Conservation (phyloP, 2,888 invertebrate genomes). For the Epirrhoe alternata region DNA sequence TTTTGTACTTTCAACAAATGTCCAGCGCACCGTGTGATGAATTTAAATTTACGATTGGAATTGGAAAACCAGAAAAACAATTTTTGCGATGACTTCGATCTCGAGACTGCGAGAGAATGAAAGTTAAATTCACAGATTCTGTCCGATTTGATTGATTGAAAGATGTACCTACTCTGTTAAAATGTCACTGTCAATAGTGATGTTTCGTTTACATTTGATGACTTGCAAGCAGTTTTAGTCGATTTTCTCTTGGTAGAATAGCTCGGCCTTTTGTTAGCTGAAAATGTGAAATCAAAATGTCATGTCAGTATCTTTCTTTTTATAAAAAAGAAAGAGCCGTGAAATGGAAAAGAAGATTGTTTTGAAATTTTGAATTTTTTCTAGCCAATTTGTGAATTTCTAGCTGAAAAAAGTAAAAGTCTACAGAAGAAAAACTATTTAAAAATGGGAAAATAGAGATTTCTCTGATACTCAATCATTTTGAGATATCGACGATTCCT, state of each 20-base stretch:
- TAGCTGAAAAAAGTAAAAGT: too few species aligned
- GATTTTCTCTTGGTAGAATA: background rate
- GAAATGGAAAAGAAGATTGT: too few species aligned
- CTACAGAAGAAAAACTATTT: too few species aligned
- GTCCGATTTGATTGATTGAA: background rate
- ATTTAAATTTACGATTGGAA: constrained; percentile 20
- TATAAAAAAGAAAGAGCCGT: too few species aligned
- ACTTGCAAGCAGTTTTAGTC: background rate
- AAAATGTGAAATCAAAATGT: background rate
- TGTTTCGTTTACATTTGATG: background rate
- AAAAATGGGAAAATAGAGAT: background rate
- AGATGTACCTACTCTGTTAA: background rate
- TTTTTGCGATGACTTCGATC: constrained; percentile 45
- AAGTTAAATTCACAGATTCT: too few species aligned
- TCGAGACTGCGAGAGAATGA: constrained; percentile 29
- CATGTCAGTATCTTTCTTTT: background rate
- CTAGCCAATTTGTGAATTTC: too few species aligned
- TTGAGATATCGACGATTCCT: background rate
- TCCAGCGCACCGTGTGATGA: constrained; percentile 36
- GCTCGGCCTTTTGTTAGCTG: too few species aligned
- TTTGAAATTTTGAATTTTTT: too few species aligned
- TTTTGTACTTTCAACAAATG: background rate
- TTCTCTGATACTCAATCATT: too few species aligned
- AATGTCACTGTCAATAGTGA: background rate
- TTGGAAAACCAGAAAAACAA: constrained; percentile 18